Base-by-base conservation (phyloP, 2,113 vertebrate genomes). In the Psophia crepitans region DNA sequence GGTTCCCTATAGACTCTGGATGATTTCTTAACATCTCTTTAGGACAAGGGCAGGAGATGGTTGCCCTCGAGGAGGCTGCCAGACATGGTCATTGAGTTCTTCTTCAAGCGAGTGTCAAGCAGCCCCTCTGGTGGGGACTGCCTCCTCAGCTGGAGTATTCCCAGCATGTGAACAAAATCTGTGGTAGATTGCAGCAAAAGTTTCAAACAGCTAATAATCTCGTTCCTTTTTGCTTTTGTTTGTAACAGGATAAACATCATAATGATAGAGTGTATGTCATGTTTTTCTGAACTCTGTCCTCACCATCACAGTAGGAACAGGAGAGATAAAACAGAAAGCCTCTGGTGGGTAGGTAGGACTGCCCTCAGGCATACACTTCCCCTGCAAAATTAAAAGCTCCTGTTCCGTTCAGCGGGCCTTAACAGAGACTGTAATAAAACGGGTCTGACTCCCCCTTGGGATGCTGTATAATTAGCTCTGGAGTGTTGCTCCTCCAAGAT, bases 11-110 rank as follows among this genome's bases (percentile, higher is more conserved):
- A 24, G 98, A 98, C 30, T 97, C 95, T 24, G 98, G 98, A 87
- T 99, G 98, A 92, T 97, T 99, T 90, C 98, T 98, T 96, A 98
- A 98, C 32, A 95, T 98, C 61, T 99, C 98, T 71, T 95, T 99
- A 91, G 98, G 98, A 90, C 98, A 99, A 97, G 98, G 98, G 9
- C 98, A 98, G 95, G 98, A 99, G 95, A 92, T 84, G 14, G 95
- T 98, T 57, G 98, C 98, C 8, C 71, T 99, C 44, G 85, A 95
- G 87, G 98, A 96, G 43, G 97, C 98, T 88, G 98, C 97, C 54
- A 46, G 91, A 75, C 87, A 58, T 43, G 98, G 98, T 74, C 98
- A 99, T 65, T 98, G 98, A 98, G 98, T 99, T 90, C 97, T 99
- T 93, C 97, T 99, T 71, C 98, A 99, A 97, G 98, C 98, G 92